Evolutionary conservation across 2,113 vertebrate species (phyloP).

Genomic region (Labrus mixtus): DNA sequence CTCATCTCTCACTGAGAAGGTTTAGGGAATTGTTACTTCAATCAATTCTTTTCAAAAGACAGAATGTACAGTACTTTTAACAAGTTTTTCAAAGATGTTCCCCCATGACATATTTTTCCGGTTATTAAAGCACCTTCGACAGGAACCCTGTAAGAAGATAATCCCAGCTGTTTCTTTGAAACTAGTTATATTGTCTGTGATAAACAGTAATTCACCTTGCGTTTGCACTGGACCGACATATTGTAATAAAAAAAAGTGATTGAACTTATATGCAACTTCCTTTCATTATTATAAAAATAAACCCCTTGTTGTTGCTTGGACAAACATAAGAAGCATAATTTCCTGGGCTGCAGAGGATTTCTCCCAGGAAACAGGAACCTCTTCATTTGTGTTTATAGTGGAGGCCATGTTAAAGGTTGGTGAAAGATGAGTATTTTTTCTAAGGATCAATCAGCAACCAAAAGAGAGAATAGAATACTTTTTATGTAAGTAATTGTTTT

Average conservation of each 20-base stretch:
- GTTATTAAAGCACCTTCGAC: neutral
- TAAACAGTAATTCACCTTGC: conserved; percentile 6
- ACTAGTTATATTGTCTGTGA: neutral
- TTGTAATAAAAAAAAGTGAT: conserved; percentile 44
- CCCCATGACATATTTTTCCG: neutral
- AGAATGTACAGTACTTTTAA: neutral
- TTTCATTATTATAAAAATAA: conserved; percentile 51
- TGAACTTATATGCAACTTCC: conserved; percentile 32
- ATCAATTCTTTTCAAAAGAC: neutral
- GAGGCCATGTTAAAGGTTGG: neutral
- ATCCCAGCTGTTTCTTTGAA: conserved; percentile 10
- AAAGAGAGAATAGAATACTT: neutral
- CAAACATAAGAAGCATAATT: conserved; percentile 39
- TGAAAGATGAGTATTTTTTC: neutral
- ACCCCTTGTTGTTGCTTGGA: conserved; percentile 21
- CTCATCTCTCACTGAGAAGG: conserved; percentile 7
- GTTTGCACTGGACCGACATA: conserved; percentile 24
- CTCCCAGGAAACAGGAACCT: conserved; percentile 52
- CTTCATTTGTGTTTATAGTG: neutral
- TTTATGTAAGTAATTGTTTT: too few relatives aligned
- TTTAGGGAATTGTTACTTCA: conserved; percentile 16
- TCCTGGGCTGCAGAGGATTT: conserved; percentile 55
- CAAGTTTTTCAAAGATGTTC: neutral
- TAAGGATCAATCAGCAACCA: conserved; percentile 15
- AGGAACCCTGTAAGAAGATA: conserved; percentile 1